Conservation (phyloP, 2,888 invertebrate genomes). For the Aquatica leii region DNA sequence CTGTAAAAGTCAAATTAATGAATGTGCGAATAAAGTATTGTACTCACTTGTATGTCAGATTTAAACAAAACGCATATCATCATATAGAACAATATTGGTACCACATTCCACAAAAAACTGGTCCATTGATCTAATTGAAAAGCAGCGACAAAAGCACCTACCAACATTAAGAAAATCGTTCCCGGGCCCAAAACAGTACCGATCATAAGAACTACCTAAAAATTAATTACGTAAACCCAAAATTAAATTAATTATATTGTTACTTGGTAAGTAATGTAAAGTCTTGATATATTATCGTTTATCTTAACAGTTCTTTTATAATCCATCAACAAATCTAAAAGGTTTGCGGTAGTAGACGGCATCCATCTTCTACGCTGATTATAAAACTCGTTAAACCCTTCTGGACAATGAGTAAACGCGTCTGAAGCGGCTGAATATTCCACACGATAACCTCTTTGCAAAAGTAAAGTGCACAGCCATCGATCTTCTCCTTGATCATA, state of each 20-base stretch:
- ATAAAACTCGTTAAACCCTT: constrained; percentile 91
- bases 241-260: not conserved
- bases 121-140: constrained; percentile 75
- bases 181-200: constrained; percentile 85
- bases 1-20: constrained; percentile 58
- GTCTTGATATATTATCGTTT: constrained; percentile 88
- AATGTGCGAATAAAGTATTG: not conserved
- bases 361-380: constrained; percentile 96
- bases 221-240: not conserved
- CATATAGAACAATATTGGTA: constrained; percentile 74
- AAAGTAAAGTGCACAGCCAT: constrained; percentile 91
- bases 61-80: constrained; percentile 74
- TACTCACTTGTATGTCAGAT: constrained; percentile 70
- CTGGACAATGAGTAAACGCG: constrained; percentile 93
- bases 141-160: constrained; percentile 82
- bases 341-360: constrained; percentile 95
- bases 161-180: constrained; percentile 83
- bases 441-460: constrained; percentile 90
- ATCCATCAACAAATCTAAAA: constrained; percentile 84
- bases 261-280: constrained; percentile 79
- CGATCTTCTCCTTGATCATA: constrained; percentile 97
- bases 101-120: constrained; percentile 71
- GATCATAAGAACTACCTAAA: constrained; percentile 65
- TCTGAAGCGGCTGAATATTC: constrained; percentile 97
- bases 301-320: constrained; percentile 79